A percentile compares a stretch with the other conserved stretches of the same genome.
Conservation (phyloP, 2,113 vertebrate genomes). For the Murina feae region DNA sequence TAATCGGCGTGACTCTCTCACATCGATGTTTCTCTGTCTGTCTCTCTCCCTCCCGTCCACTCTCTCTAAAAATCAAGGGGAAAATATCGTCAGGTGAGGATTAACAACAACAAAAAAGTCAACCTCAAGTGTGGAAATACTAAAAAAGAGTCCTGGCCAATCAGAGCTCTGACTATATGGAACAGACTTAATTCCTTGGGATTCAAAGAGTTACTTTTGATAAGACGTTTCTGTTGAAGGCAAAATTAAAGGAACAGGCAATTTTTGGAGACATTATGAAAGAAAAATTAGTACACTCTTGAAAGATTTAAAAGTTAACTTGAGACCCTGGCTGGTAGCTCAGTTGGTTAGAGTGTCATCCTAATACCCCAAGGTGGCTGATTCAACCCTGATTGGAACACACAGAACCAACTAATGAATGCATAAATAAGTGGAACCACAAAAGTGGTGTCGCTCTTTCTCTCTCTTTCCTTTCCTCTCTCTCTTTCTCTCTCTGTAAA, state of each 20-base stretch:
- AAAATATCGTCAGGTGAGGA: too few relatives aligned
- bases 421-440: neutral
- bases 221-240: neutral
- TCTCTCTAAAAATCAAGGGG: too few relatives aligned
- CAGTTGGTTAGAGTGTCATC: neutral
- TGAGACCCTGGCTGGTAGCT: neutral
- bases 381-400: neutral
- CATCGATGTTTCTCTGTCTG: too few relatives aligned
- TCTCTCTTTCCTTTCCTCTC: neutral
- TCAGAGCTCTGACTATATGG: neutral
- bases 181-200: neutral
- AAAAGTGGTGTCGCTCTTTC: neutral
- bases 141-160: neutral
- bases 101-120: neutral
- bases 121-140: neutral
- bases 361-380: neutral
- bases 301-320: neutral
- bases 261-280: neutral
- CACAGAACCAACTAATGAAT: neutral
- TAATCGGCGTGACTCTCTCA: too few relatives aligned
- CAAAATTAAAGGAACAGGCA: neutral
- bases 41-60: too few relatives aligned
- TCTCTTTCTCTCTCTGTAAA: neutral
- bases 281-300: neutral
- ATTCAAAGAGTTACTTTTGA: neutral